Evolutionary conservation across 2,113 vertebrate genomes (phyloP).

Genomic region (Brachyistius frenatus): DNA sequence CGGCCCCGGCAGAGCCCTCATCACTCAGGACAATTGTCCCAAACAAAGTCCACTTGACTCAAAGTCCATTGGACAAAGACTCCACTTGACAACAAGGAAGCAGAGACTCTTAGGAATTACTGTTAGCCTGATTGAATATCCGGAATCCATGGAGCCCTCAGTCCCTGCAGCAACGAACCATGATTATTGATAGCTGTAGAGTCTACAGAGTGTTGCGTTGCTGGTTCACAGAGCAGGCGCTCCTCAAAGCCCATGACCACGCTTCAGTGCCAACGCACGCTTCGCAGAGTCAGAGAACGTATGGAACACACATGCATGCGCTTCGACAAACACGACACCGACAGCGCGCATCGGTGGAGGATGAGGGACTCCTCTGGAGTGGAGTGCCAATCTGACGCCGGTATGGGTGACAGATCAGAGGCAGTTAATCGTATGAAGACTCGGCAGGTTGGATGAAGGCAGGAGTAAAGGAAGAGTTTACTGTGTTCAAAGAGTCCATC

Average conservation of each 20-base stretch:
- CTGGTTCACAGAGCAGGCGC: conserved; percentile 39
- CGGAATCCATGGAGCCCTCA: conserved; percentile 42
- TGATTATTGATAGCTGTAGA: conserved; percentile 31
- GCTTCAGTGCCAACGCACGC: conserved; percentile 45
- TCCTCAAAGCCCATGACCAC: conserved; percentile 41
- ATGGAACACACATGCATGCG: conserved; percentile 18
- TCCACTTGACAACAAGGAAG: conserved; percentile 39
- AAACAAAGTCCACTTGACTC: conserved; percentile 56
- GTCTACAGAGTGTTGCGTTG: conserved; percentile 27
- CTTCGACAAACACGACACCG: conserved; percentile 36
- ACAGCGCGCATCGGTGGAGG: conserved; percentile 18
- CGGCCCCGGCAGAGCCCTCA: conserved; percentile 25
- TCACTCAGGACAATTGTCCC: conserved; percentile 47
- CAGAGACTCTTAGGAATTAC: conserved; percentile 14
- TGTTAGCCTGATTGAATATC: conserved; percentile 49
- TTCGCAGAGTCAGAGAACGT: conserved; percentile 24
- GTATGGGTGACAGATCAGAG: conserved; percentile 45
- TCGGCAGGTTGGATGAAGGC: conserved; percentile 33
- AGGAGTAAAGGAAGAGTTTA: conserved; percentile 55
- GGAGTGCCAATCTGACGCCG: conserved; percentile 44
- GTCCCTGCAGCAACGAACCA: conserved; percentile 23
- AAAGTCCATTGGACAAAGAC: conserved; percentile 48
- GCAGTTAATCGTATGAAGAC: conserved; percentile 50
- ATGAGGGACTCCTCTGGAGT: conserved; percentile 48
- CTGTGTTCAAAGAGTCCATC: conserved; percentile 66